Evolutionary conservation across 2,113 vertebrate species (phyloP), one percentile per base, ranked within the genome.

Genomic region (Pluvialis apricaria): DNA sequence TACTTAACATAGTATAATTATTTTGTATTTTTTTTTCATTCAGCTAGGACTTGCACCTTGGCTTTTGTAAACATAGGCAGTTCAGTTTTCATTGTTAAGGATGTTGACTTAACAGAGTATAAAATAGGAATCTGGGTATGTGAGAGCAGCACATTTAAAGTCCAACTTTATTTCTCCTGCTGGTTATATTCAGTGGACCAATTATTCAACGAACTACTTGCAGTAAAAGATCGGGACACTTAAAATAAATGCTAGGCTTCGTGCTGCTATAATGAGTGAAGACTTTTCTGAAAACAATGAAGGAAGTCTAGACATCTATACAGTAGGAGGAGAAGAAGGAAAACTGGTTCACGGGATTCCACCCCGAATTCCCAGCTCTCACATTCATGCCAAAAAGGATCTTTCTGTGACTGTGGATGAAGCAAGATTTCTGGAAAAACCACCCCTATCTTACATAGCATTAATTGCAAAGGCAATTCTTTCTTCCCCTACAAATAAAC

Each of bases 391-490:
- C 73, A 75, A 38, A 62, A 88, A 82, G 7, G 13, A 38, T 79
- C 29, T 71, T 91, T 87, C 64, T 42, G 42, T 78, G 34, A 69
- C 7, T 6, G 61, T 34, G 42, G 75, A 94, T 45, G 80, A 93
- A 85, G 20, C 44, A 86, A 81, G 70, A 77, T 28, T 93, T 86
- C 54, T 62, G 71, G 89, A 95, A 83, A 98, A 98, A 58, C 96
- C 96, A 40, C 88, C 91, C 4, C 94, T 97, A 21, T 98, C 97
- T 55, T 98, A 98, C 45, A 96, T 98, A 78, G 97, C 95, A 57
- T 96, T 98, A 83, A 98, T 98, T 71, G 97, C 95, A 90, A 98
- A 98, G 42, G 97, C 97, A 13, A 98, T 98, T 94, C 94, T 98
- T 75, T 97, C 97, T 55, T 98, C 97, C 15, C 94, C 97, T 32